Evolutionary conservation across 2,888 invertebrate species (phyloP), one percentile per base, ranked within the genome.

Genomic region (Phalera bucephala): DNA sequence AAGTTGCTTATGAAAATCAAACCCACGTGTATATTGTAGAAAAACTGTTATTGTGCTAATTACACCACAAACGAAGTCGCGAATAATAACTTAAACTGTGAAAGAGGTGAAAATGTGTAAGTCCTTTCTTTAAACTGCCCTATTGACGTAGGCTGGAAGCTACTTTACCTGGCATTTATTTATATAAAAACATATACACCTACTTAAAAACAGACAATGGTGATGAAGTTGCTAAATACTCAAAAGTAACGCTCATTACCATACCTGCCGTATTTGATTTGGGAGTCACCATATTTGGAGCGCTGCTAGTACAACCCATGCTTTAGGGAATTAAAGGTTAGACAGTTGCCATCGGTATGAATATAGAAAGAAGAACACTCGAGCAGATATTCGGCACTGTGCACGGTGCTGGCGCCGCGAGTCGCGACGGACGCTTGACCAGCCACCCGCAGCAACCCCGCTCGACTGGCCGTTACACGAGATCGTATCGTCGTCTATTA

Each of bases 221-320:
- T 9, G 3, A 6, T n/a, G 21, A 9, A 21, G 21, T 20, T 8
- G 5, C 7, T 23, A 23, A 2, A 2, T 20, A 20, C 20, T n/a
- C 17, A 17, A 3, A 17, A 17, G 5, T 17, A 5, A 17, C 17
- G 5, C 17, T 17, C 5, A 56, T 50, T 55, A 53, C 29, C 64
- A 56, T 77, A 83, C 80, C 79, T 76, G 80, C 73, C 52, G 69
- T 65, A 58, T 69, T 72, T 33, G 65, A 45, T 41, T 67, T 67
- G 51, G 70, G 47, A 25, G 73, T 63, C 28, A 64, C 44, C 64
- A 77, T 74, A 45, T 69, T 80, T 63, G 77, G 80, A 63, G 80
- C 69, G 74, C 88, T 89, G 77, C 84, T 86, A 32, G 85, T 86
- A 75, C 88, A 89, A 63, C 88, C 88, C 88, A 89, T 89, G 68